Base-by-base conservation (phyloP, 1,140 invertebrate species). In the Octopus sinensis region DNA sequence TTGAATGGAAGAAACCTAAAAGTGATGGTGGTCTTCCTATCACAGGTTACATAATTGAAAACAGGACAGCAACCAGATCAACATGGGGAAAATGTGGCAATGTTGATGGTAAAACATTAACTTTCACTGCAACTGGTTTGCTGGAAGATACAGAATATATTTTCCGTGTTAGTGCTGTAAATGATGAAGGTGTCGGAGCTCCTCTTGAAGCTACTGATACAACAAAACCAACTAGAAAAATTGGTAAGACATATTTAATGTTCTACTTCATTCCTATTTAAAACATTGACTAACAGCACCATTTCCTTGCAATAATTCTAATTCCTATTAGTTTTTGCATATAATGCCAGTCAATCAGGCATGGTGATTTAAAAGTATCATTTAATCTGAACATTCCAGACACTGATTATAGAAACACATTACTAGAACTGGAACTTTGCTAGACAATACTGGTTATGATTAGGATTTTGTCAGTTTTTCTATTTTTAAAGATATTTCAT, bases 141-240 rank as follows among this genome's bases (percentile, higher is more conserved):
- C 79, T 82, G 43, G 86, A 87, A 77, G 87, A 84, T 54, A 84
- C 73, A n/a, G 85, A 88, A 12, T 88, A 88, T 76, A 30, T 76
- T 53, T 86, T 88, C 85, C 80, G 86, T 30, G 83, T 87, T n/a
- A 84, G 76, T 87, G 95, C 96, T 4, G 96, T 97, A 91, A 98
- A 99, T 90, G 95, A 96, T 84, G 95, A 96, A 88, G 97, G 97
- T 5, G 96, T 98, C 90, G 97, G 96, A 1, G 92, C 93, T 82
- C 96, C 97, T 1, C 91, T 98, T 6, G 93, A 94, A 54, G 95
- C 95, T 94, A 96, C 87, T 95, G 96, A 12, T 95, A 95, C 97
- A 10, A 96, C 98, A 84, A 94, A 94, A 0, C 75, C 75, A 76
- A 76, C 17, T 10, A 76, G 23, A 30, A 51, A 76, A 51, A 76